These are phyloP conservation scores for Plutella xylostella DNA, from an alignment of 2,888 invertebrate genomes.

Conservation along the genomic window DNA sequence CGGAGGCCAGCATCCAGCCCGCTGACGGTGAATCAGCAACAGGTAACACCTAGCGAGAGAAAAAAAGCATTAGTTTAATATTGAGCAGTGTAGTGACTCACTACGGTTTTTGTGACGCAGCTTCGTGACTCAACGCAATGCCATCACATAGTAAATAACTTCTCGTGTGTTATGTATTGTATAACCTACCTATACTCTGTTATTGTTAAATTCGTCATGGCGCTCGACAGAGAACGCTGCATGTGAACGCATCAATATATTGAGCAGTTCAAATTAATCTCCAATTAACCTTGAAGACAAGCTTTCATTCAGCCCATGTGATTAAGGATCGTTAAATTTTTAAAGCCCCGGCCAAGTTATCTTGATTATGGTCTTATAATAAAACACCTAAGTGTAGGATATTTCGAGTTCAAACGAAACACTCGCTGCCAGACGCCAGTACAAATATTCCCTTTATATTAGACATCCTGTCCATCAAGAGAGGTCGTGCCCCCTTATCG, in stretches of 20 bases:
- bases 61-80: constrained; percentile 24
- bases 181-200: no score
- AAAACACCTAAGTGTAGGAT: neutral
- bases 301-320: neutral
- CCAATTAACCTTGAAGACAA: neutral
- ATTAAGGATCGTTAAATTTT: neutral
- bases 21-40: constrained; percentile 38
- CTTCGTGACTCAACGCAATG: constrained; percentile 43
- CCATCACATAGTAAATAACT: constrained; percentile 32
- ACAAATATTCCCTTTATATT: constrained; percentile 45
- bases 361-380: neutral
- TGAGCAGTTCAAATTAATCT: neutral
- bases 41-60: constrained; percentile 44
- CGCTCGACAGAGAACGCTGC: neutral
- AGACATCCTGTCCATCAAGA: constrained; percentile 36
- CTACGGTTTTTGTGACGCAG: constrained; percentile 35
- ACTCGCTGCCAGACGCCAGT: constrained; percentile 13
- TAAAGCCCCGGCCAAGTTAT: neutral
- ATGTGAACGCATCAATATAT: no score
- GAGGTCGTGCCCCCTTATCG: constrained; percentile 54
- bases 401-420: neutral
- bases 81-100: constrained; percentile 29
- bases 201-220: no score
- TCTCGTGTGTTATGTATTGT: no score
- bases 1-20: neutral